Base-by-base conservation (phyloP, 2,888 invertebrate species). In the Synanthedon formicaeformis region DNA sequence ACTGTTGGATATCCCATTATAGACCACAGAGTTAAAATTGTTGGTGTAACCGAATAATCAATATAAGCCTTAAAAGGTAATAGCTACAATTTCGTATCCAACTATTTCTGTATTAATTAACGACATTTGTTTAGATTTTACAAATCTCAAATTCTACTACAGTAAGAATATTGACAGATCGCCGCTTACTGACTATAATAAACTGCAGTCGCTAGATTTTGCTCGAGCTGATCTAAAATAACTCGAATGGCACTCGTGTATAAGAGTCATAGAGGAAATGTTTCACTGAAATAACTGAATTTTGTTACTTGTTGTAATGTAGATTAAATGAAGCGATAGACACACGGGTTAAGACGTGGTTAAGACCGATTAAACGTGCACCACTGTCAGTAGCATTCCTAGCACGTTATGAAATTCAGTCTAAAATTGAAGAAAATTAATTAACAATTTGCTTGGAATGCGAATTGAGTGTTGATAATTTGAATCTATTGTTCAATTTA, bases 301-400 rank as follows among this genome's bases (percentile, higher is more conserved):
- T n/a, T 6, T 3, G 13, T 13, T 13, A 45, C 11, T 45, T 41
- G 41, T 41, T 45, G 49, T 63, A 63, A 61, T 58, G 59, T 60
- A 60, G 60, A 68, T 65, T 62, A 62, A 62, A 66, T 64, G 62
- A 63, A 63, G 62, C 63, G 66, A 71, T 72, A 72, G 69, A 67
- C 66, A 58, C 63, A 52, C 56, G 58, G 59, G 63, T 71, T 71
- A 71, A 65, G 65, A 67, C 66, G 67, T 66, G 59, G 63, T 71
- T 71, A 71, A 65, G 65, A 67, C 66, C 67, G 65, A 71, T 67
- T 67, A 71, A 63, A 60, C 58, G 61, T 63, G 57, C 16, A 16
- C 63, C 60, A 59, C 59, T 64, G 57, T 63, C 61, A 58, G 60
- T 64, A 60, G 65, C 67, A 69, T 72, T 66, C 62, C 57, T 54